Evolutionary conservation across 2,888 invertebrate genomes (phyloP).

Genomic region (Lordiphosa andalusiaca): DNA sequence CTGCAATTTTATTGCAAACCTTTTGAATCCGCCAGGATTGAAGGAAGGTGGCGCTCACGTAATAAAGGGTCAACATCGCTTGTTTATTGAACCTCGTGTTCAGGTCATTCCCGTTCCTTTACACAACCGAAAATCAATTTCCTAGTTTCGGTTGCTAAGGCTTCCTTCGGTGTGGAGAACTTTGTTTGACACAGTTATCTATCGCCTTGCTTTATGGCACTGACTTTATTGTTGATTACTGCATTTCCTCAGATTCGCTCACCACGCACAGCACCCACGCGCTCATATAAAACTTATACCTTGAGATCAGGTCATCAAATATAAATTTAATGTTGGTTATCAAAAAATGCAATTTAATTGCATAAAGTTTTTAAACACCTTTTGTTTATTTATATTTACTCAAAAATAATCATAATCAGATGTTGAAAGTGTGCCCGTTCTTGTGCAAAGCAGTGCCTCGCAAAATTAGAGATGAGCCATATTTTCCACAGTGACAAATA

Average conservation of each 20-base stretch:
- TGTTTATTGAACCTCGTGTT: neutral
- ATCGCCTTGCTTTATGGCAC: slow-evolving; percentile 34
- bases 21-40: slow-evolving; percentile 89
- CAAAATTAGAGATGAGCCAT: neutral
- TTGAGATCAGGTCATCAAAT: too few species aligned
- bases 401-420: neutral
- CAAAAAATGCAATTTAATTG: too few species aligned
- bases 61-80: slow-evolving; percentile 87
- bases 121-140: slow-evolving; percentile 53
- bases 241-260: slow-evolving; percentile 27
- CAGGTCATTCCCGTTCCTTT: slow-evolving; percentile 4
- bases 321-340: too few species aligned
- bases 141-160: slow-evolving; percentile 39
- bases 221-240: slow-evolving; percentile 71
- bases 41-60: slow-evolving; percentile 90
- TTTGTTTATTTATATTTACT: neutral
- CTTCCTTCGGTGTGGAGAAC: too few species aligned
- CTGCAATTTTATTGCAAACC: slow-evolving; percentile 85
- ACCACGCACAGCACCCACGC: slow-evolving; percentile 14
- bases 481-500: too few species aligned
- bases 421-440: neutral
- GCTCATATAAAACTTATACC: too few species aligned
- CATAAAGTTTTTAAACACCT: too few species aligned
- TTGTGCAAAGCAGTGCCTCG: neutral
- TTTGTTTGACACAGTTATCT: slow-evolving; percentile 60